Conservation (phyloP, 2,888 invertebrate genomes). For the Chrysina gloriosa region DNA sequence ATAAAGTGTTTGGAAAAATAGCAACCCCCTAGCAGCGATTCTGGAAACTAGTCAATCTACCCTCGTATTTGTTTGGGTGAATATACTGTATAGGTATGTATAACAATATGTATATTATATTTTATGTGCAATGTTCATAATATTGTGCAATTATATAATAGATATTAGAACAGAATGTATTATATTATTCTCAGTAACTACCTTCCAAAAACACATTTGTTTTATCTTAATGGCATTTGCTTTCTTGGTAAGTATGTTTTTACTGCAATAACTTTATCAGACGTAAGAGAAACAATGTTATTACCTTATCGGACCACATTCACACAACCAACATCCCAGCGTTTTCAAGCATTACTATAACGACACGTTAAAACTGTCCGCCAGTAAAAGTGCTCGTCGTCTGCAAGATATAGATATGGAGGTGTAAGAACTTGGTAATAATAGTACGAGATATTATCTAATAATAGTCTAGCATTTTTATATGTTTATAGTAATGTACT, state of each 20-base stretch:
- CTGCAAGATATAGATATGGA: background rate
- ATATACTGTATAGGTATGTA: too few relatives aligned
- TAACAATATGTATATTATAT: too few relatives aligned
- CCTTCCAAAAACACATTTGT: background rate
- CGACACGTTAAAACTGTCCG: background rate
- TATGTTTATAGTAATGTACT: background rate
- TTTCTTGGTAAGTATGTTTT: background rate
- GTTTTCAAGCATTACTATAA: background rate
- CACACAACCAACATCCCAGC: background rate
- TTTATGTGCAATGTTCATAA: too few relatives aligned
- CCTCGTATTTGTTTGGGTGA: too few relatives aligned
- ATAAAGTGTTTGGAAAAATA: too few relatives aligned
- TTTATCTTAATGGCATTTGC: slow-evolving; percentile 18
- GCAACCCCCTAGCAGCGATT: too few relatives aligned
- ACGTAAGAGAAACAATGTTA: background rate
- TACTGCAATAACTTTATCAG: background rate
- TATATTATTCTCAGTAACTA: background rate
- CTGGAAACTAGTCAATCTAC: too few relatives aligned
- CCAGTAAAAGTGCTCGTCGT: too few relatives aligned
- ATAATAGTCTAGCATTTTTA: background rate
- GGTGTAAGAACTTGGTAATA: background rate
- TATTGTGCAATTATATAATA: too few relatives aligned
- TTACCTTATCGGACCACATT: background rate
- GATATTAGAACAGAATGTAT: too few relatives aligned
- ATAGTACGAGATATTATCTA: background rate